Evolutionary conservation across 30 jellyfish, hydroid and myxozoan species (phyloP).

Genomic region (Hydractinia symbiolongicarpus): DNA sequence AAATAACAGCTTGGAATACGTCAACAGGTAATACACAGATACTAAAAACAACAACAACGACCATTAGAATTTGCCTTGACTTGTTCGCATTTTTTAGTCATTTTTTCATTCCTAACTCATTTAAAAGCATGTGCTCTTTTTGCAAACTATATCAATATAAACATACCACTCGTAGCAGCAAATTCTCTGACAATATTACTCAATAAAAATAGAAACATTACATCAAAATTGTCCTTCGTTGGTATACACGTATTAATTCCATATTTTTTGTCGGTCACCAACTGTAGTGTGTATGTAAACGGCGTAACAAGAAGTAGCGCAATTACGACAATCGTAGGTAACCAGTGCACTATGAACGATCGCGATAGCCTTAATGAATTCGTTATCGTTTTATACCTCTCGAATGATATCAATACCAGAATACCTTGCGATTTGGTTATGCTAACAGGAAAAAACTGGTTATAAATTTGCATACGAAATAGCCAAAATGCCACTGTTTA

Average conservation of each 20-base stretch:
- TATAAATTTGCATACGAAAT: constrained; percentile 57
- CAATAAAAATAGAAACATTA: constrained; percentile 20
- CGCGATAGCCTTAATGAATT: constrained; percentile 38
- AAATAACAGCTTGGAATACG: constrained; percentile 47
- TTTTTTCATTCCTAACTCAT: neutral
- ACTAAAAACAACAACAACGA: constrained; percentile 52
- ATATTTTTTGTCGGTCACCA: constrained; percentile 17
- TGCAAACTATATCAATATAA: constrained; percentile 4
- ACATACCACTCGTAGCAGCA: constrained; percentile 36
- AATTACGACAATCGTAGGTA: constrained; percentile 5
- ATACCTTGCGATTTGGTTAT: constrained; percentile 72
- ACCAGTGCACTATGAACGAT: constrained; percentile 19
- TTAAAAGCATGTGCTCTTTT: neutral
- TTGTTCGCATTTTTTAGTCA: constrained; percentile 4
- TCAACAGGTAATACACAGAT: constrained; percentile 71
- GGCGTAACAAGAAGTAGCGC: constrained; percentile 58
- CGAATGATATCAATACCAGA: constrained; percentile 54
- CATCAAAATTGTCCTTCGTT: constrained; percentile 7
- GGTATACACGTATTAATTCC: constrained; percentile 51
- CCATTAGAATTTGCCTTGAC: constrained; percentile 43
- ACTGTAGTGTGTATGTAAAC: constrained; percentile 32
- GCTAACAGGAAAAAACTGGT: constrained; percentile 54
- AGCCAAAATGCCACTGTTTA: constrained; percentile 70
- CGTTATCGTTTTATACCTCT: constrained; percentile 38
- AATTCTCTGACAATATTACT: constrained; percentile 45